A percentile compares a stretch with the other conserved stretches of the same genome.
phyloP scores from a whole-genome alignment of 2,888 invertebrate genomes.

The Drosophila kuntzei region DNA sequence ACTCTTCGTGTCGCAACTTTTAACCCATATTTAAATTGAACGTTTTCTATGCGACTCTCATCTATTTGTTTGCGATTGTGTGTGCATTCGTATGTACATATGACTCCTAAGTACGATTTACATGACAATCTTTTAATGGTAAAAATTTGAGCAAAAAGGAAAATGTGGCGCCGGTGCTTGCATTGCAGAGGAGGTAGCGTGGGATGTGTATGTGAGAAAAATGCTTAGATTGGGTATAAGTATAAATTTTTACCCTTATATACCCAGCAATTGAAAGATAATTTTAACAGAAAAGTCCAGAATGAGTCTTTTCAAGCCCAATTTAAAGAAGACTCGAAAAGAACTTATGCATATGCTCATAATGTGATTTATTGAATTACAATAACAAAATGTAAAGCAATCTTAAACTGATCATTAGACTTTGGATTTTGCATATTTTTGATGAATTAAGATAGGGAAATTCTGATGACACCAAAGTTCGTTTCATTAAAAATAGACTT shows the following conservation, averaged over 20 bases:
- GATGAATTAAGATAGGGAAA: too few relatives aligned
- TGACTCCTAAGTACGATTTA: constrained; percentile 55
- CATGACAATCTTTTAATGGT: constrained; percentile 60
- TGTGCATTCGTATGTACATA: background rate
- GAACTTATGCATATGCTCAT: too few relatives aligned
- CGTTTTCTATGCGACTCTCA: background rate
- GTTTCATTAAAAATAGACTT: too few relatives aligned
- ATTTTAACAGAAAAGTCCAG: too few relatives aligned
- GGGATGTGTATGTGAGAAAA: background rate
- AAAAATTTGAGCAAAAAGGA: constrained; percentile 43
- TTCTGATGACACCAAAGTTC: too few relatives aligned
- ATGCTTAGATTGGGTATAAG: background rate
- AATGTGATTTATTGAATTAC: too few relatives aligned
- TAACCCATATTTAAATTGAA: constrained; percentile 33
- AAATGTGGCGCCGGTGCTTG: constrained; percentile 9
- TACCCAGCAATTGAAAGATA: too few relatives aligned
- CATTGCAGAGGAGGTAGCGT: constrained; percentile 13
- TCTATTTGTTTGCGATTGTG: constrained; percentile 5
- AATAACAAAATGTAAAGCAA: too few relatives aligned
- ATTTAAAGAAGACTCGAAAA: too few relatives aligned
- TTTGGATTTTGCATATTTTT: too few relatives aligned
- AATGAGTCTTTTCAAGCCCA: too few relatives aligned
- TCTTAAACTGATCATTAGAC: too few relatives aligned
- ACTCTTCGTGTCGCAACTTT: constrained; percentile 18
- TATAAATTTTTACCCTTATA: background rate